phyloP scores from a whole-genome alignment of 2,888 invertebrate species.

The Noctua pronuba region DNA sequence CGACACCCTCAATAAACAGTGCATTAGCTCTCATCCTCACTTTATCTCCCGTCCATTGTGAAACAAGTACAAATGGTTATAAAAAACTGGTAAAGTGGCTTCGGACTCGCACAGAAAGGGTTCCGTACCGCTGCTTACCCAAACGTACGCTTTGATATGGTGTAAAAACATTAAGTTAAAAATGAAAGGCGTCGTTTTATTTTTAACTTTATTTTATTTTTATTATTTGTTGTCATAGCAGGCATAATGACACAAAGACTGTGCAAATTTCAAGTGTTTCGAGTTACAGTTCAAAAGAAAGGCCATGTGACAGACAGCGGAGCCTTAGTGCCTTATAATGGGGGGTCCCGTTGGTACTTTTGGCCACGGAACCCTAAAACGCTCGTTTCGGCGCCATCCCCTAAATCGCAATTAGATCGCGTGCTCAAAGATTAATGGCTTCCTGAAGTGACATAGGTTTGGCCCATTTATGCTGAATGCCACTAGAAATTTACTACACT shows the following conservation, averaged over 20 bases:
- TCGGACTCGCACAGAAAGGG: neutral
- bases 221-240: neutral
- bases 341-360: neutral
- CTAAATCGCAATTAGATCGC: constrained; percentile 70
- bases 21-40: constrained; percentile 5
- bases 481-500: constrained; percentile 38
- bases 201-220: neutral
- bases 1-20: constrained; percentile 6
- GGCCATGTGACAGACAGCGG: neutral
- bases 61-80: constrained; percentile 23
- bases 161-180: neutral
- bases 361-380: constrained; percentile 8
- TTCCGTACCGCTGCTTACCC: neutral
- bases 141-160: neutral
- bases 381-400: constrained; percentile 56
- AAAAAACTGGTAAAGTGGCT: neutral
- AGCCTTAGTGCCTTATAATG: neutral
- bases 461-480: constrained; percentile 63
- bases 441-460: constrained; percentile 69
- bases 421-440: constrained; percentile 72
- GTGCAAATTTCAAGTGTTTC: neutral
- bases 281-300: neutral
- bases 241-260: neutral
- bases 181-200: neutral
- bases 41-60: constrained; percentile 8